Evolutionary conservation across 1,140 invertebrate genomes (phyloP), one percentile per base, ranked within the genome.

Genomic region (Acyrthosiphon pisum): DNA sequence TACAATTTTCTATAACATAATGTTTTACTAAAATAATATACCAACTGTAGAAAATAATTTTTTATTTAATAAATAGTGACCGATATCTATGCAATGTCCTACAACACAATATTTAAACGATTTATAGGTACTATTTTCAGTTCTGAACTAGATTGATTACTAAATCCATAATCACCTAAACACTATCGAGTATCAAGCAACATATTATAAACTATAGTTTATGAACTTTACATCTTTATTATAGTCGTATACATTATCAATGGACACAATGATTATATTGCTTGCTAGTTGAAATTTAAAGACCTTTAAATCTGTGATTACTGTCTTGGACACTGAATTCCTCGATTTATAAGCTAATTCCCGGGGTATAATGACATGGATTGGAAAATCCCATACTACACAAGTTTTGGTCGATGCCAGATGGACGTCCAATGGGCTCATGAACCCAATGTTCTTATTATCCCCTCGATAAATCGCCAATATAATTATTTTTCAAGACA

Each of bases 271-370:
- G n/a, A 11, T 50, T 88, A 48, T 22, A 50, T 50, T 88, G 1
- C n/a, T 88, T 18, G 18, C 18, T 4, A 48, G 46, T 48, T 30
- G 14, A 88, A 50, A 23, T 88, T 48, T n/a, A 50, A 50, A 88
- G 44, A 46, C 84, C 86, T 18, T 88, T 30, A n/a, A 88, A 88
- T 48, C 26, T n/a, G 20, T 48, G 46, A 88, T 48, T 88, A 88
- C 44, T 48, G 30, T 88, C 30, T 35, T 50, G 86, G 46, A 48
- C 14, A 88, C n/a, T 88, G 30, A 35, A 41, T 8, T 48, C 46
- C 26, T 88, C 86, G 30, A 50, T 88, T 88, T 88, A 30, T 46
- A 88, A 88, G 30, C 44, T 88, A 35, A 88, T 48, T 50, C 46
- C 86, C n/a, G 18, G 26, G 22, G 8, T 44, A 84, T 41, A 84